phyloP scores from a whole-genome alignment of 30 jellyfish, hydroid and myxozoan genomes.

The Euphysa ruthae region DNA sequence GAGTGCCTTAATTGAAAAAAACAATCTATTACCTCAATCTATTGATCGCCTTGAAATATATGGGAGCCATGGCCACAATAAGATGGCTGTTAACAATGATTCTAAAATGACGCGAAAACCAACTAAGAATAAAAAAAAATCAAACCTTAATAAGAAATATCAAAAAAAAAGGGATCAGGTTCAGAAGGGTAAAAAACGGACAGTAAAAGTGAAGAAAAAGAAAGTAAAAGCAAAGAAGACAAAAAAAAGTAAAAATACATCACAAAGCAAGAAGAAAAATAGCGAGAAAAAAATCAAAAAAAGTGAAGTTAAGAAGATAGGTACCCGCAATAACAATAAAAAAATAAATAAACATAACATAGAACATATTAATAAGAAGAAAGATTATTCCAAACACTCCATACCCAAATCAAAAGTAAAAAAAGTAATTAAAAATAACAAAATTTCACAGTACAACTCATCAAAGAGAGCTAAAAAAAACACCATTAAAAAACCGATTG shows the following conservation, averaged over 20 bases:
- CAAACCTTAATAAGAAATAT: neutral
- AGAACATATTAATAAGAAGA: neutral
- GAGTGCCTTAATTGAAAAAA: too few species aligned
- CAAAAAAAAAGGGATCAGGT: neutral
- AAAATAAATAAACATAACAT: neutral
- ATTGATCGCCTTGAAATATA: too few species aligned
- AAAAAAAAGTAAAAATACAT: neutral
- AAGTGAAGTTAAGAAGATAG: too few species aligned
- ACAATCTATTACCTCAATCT: too few species aligned
- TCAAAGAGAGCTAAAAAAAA: too few species aligned
- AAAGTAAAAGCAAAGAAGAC: neutral
- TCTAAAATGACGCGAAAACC: neutral
- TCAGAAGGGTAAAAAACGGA: neutral
- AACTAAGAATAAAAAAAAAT: neutral
- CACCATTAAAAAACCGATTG: too few species aligned
- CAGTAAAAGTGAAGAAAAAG: neutral
- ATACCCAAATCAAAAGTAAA: neutral
- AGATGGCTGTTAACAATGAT: neutral
- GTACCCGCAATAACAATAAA: neutral
- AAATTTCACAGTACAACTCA: too few species aligned
- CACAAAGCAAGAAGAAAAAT: too few species aligned
- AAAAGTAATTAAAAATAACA: neutral
- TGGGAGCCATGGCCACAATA: neutral
- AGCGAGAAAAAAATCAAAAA: too few species aligned
- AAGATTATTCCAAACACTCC: neutral